Base-by-base conservation (phyloP, 2,113 vertebrate genomes). In the Leucopsar rothschildi region DNA sequence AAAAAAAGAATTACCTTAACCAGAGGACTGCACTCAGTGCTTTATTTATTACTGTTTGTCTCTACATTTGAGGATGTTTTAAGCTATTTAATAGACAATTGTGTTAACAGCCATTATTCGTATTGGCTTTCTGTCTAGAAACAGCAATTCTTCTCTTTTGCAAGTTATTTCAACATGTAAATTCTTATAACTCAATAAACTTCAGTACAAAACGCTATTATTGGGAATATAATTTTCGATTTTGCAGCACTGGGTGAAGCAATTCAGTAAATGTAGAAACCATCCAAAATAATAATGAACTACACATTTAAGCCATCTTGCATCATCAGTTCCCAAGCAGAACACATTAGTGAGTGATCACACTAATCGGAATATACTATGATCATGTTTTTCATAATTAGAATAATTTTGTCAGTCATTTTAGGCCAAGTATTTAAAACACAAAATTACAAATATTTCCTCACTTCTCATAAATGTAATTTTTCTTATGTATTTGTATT, bases 261-360 rank as follows among this genome's bases (percentile, higher is more conserved):
- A 88, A 85, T 49, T 73, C 64, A 75, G 63, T 44, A 91, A 63
- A 81, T 82, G 92, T 80, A 88, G 63, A 86, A 91, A 14, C 27
- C 60, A 70, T 60, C 22, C 55, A 68, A 72, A 90, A 66, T 76
- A 90, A 79, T 65, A 84, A 89, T 29, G 29, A 92, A 60, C n/a
- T 66, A 60, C 40, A 69, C 55, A 79, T 82, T 84, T 65, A 89
- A 89, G 70, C 50, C 42, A 71, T 42, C 33, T 63, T 73, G 55
- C 61, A 82, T 70, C 87, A 92, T 86, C 88, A 79, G 25, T 60
- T 91, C 68, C 69, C 68, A 59, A 86, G 90, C 35, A 95, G 82
- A 96, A 90, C 71, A 56, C 40, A 90, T 68, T 79, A 91, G 27
- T 59, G 49, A 95, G 60, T 77, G 66, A 91, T 52, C 73, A 64